These are phyloP conservation scores for Hemicrepidius hirtus DNA, from an alignment of 2,888 invertebrate genomes.

Conservation along the genomic window DNA sequence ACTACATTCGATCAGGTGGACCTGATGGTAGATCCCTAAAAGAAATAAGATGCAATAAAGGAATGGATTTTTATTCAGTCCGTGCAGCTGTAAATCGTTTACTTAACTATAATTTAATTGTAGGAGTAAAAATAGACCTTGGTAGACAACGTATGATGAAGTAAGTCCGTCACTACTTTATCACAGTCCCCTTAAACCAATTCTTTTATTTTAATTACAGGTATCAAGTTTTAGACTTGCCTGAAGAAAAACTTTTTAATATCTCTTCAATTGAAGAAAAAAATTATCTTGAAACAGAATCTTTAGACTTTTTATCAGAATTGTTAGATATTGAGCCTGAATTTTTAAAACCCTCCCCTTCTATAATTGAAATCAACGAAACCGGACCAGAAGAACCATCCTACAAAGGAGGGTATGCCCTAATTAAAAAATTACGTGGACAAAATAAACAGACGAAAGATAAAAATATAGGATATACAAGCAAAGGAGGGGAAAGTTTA, in stretches of 20 bases:
- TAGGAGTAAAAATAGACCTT: constrained; percentile 59
- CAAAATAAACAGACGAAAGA: constrained; percentile 24
- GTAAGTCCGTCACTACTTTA: constrained; percentile 60
- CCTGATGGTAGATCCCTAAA: constrained; percentile 58
- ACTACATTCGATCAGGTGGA: constrained; percentile 61
- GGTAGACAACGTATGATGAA: constrained; percentile 62
- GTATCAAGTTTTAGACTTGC: background rate
- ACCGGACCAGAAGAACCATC: background rate
- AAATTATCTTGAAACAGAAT: constrained; percentile 27
- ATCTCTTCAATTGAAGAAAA: background rate
- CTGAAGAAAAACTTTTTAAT: background rate
- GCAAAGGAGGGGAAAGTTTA: constrained; percentile 1
- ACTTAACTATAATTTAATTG: constrained; percentile 57
- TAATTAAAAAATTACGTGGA: constrained; percentile 34
- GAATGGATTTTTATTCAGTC: constrained; percentile 61
- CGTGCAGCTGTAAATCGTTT: constrained; percentile 62
- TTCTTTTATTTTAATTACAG: background rate
- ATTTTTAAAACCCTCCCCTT: constrained; percentile 13
- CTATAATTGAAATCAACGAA: background rate
- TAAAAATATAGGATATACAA: background rate
- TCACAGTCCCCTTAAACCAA: no score
- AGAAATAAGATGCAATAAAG: constrained; percentile 59
- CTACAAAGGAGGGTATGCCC: constrained; percentile 3
- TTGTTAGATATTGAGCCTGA: constrained; percentile 40
- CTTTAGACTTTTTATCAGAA: constrained; percentile 34